Percentiles rank a stretch among this genome's conserved stretches.
Conservation (phyloP, 2,797 vertebrate species). For the Spea hammondii region DNA sequence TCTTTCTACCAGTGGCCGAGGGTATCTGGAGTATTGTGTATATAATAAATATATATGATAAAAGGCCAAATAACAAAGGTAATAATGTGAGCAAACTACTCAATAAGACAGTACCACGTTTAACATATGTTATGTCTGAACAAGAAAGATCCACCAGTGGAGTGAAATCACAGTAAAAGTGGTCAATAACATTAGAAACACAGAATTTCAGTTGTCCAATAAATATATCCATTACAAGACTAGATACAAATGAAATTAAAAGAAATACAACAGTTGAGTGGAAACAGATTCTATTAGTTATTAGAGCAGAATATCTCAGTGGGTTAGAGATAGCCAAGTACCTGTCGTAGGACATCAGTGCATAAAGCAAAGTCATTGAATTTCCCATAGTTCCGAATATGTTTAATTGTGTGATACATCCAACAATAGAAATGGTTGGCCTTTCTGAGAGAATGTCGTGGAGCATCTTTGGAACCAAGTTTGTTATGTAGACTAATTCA, state of each 20-base stretch:
- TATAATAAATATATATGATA: slow-evolving; percentile 52
- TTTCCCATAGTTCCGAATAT: slow-evolving; percentile 15
- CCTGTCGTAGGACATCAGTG: slow-evolving; percentile 24
- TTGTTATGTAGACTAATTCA: slow-evolving; percentile 2
- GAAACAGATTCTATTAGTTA: slow-evolving; percentile 1
- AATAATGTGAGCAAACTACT: slow-evolving; percentile 35
- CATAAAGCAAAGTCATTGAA: slow-evolving; percentile 2
- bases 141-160: slow-evolving; percentile 54
- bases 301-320: slow-evolving; percentile 1
- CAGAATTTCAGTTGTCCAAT: slow-evolving; percentile 48
- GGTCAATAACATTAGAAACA: slow-evolving; percentile 53
- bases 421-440: slow-evolving; percentile 1
- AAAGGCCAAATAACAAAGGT: slow-evolving; percentile 37
- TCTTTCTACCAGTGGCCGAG: slow-evolving; percentile 53
- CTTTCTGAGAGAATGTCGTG: slow-evolving; percentile 5
- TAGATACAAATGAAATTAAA: background rate
- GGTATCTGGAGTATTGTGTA: slow-evolving; percentile 51
- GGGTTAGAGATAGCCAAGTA: slow-evolving; percentile 20
- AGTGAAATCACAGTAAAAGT: slow-evolving; percentile 53
- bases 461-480: slow-evolving; percentile 15
- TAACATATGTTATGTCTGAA: slow-evolving; percentile 45
- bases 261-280: background rate
- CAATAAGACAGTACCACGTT: slow-evolving; percentile 30
- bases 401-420: slow-evolving; percentile 6
- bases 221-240: background rate